Base-by-base conservation (phyloP, 2,888 invertebrate species). In the Clostera curtula region DNA sequence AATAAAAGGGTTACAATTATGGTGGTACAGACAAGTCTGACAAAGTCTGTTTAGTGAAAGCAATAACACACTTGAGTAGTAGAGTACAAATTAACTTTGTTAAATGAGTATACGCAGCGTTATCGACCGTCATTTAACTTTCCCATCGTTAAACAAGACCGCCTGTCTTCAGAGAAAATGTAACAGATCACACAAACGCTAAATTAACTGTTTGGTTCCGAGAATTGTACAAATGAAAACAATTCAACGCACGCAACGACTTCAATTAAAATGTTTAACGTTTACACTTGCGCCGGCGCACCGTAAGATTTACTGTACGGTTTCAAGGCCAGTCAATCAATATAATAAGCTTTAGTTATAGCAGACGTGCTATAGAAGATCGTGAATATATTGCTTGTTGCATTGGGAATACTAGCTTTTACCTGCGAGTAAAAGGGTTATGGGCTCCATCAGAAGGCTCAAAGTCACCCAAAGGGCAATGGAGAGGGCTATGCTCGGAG, bases 251-350 rank as follows among this genome's bases (percentile, higher is more conserved):
- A 25, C 19, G 25, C 26, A 29, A 29, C 29, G 24, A 17, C 33
- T 13, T 24, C 40, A 43, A 44, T 49, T 47, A 42, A 43, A 49
- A 25, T 27, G 45, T 43, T 43, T 49, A 48, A 43, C 49, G 51
- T 40, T 29, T 40, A 23, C 29, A 24, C 17, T 13, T 33, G 24
- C 35, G 38, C 27, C 15, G 15, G 35, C 33, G 34, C 39, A 31
- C 16, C 12, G 17, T 30, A 34, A 31, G 25, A 34, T 39, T 28
- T 36, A 34, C 34, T 34, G 32, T 36, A 47, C 51, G 41, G 36
- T 36, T 41, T 49, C 66, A 64, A 67, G 63, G 66, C 50, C 46
- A 59, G 48, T 47, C 46, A 47, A 54, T 61, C 34, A 37, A 33
- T 45, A 32, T 31, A 40, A n/a, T n/a, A n/a, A n/a, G n/a, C n/a